Base-by-base conservation (phyloP, 2,888 invertebrate genomes). In the Eupelmus urozonus region DNA sequence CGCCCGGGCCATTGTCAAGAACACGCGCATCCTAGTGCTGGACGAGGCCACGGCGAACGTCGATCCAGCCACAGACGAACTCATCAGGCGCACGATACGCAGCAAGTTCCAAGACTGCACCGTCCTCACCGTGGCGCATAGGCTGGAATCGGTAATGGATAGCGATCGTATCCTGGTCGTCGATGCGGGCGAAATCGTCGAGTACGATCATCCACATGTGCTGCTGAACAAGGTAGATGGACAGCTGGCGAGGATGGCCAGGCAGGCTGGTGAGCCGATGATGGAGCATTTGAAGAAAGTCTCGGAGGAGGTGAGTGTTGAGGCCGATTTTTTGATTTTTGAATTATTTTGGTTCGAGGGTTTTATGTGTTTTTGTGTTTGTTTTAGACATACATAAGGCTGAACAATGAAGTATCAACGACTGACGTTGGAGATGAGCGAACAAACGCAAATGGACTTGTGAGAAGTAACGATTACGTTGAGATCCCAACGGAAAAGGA, bases 11-110 rank as follows among this genome's bases (percentile, higher is more conserved):
- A 94, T 97, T 81, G 92, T 97, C 0, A 91, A 94, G 60, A 94
- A 94, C 85, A 95, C 94, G 84, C 94, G 93, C 84, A 93, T 97
- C 81, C 91, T 97, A 2, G 94, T 97, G 27, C 91, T 97, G 80
- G 97, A 97, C 85, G 97, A 97, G 91, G 97, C 97, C 40, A 97
- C 97, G 0, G 96, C 96, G 2, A 97, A 96, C 88, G 96, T 97
- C 3, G 97, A 97, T 90, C 95, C 91, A 2, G 70, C 82, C 88
- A 97, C 97, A 20, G 97, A 97, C 88, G 93, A 92, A 60, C 91
- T 97, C 76, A 97, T 97, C 84, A 97, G 97, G 89, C 92, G 92
- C 85, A 96, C 96, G 0, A 96, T 97, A 78, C 91, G 96, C 71
- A 92, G 91, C 59, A 94, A 95, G 85, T 97, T 97, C 87, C 92